Conservation (phyloP, 2,797 vertebrate species). For the Bryconaethiops microstoma region DNA sequence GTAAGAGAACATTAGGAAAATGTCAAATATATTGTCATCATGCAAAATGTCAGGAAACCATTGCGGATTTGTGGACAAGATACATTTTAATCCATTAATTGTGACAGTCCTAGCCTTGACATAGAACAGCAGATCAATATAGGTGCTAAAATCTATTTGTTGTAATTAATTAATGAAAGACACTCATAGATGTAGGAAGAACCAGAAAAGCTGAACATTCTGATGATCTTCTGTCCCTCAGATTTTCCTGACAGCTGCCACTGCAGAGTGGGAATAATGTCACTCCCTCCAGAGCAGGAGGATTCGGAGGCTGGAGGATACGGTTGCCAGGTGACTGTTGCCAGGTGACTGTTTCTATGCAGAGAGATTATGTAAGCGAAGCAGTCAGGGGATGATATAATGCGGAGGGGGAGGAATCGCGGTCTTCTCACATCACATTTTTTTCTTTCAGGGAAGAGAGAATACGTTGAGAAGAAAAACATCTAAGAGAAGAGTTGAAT, state of each 20-base stretch:
- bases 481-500: slow-evolving; percentile 11
- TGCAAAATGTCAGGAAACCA: background rate
- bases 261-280: slow-evolving; percentile 9
- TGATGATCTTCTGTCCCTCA: slow-evolving; percentile 13
- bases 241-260: slow-evolving; percentile 6
- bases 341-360: slow-evolving; percentile 63
- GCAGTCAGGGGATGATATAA: slow-evolving; percentile 51
- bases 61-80: background rate
- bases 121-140: background rate
- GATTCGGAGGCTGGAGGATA: slow-evolving; percentile 23
- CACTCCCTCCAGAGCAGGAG: slow-evolving; percentile 14
- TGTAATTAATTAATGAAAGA: background rate
- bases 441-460: slow-evolving; percentile 20
- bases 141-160: background rate
- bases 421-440: slow-evolving; percentile 21
- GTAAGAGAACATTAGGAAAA: background rate
- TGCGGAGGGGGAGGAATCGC: slow-evolving; percentile 36
- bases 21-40: background rate
- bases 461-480: slow-evolving; percentile 11
- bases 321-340: slow-evolving; percentile 63
- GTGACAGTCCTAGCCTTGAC: background rate
- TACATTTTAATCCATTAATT: background rate
- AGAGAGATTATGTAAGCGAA: slow-evolving; percentile 57
- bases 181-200: background rate
- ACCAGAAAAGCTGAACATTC: background rate